phyloP scores from a whole-genome alignment of 2,888 invertebrate species.

The Eupeodes luniger region DNA sequence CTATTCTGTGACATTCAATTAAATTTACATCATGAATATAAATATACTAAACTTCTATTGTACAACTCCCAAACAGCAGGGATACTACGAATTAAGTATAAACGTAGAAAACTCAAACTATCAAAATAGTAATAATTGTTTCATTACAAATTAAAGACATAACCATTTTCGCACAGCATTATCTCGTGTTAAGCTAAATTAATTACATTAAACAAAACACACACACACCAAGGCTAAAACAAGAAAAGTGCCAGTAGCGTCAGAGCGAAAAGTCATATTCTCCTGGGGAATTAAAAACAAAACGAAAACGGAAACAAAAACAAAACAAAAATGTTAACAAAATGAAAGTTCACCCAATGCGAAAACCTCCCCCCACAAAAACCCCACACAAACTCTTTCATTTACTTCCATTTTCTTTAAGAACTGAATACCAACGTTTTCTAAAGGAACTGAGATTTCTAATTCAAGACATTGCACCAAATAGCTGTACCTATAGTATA shows the following conservation, averaged over 20 bases:
- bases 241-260: conserved; percentile 17
- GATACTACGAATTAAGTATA: neutral
- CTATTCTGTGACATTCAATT: neutral
- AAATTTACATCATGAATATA: conserved; percentile 7
- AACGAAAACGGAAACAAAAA: conserved; percentile 16
- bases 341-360: conserved; percentile 16
- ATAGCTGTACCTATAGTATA: conserved; percentile 18
- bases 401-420: neutral
- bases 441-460: conserved; percentile 23
- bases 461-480: conserved; percentile 45
- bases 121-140: conserved; percentile 24
- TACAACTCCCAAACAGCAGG: neutral
- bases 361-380: too few relatives aligned
- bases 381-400: too few relatives aligned
- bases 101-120: neutral
- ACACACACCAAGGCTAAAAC: neutral
- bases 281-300: conserved; percentile 23
- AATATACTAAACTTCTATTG: too few relatives aligned
- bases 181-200: conserved; percentile 41
- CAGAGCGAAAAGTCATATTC: neutral
- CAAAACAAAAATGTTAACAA: conserved; percentile 34
- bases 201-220: conserved; percentile 54
- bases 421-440: conserved; percentile 7
- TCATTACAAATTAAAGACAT: conserved; percentile 48
- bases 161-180: conserved; percentile 26